Evolutionary conservation across 2,797 vertebrate genomes (phyloP), one percentile per base, ranked within the genome.

Genomic region (Hoplostethus mediterraneus): DNA sequence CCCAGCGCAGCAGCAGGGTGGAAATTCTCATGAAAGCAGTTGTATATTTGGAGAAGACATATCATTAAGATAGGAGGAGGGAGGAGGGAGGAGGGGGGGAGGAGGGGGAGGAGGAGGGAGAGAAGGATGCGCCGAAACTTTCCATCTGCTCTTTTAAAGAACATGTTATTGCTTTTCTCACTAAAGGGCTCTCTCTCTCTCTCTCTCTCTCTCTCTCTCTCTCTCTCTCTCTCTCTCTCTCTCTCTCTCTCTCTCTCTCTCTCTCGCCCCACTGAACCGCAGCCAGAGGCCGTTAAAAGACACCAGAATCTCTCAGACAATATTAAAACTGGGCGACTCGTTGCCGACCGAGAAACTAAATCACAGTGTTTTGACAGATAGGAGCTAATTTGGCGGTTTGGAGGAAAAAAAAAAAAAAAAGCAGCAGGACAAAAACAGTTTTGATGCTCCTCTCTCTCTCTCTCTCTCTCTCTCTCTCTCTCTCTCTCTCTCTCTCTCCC

Each of bases 1-100:
- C 54, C 60, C 53, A 89, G 91, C 87, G 84, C 85, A 92, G 91
- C 76, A 87, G 89, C 79, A 72, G 91, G 87, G 87, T 95, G 94
- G 94, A 95, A 95, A 92, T 89, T 95, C 93, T 95, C 94, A 96
- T 96, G 95, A 95, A 96, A 96, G 91, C 90, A 94, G 91, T 94
- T 93, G 92, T 94, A 84, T 94, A 85, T 95, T 96, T 96, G 95
- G 93, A 93, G 91, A 95, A 95, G 94, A 93, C 93, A 71, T 95
- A 92, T 95, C 91, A 91, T 95, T 96, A 95, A 96, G 94, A 95
- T 95, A 94, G 90, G 89, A 84, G 82, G 78, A 92, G 94, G 93
- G 85, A 86, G 81, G 84, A 79, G 73, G 85, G 86, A 21, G 21
- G 85, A 80, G 91, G 92, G 87, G 87, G 90, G 47, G 28, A 68